Evolutionary conservation across 2,888 invertebrate genomes (phyloP), one percentile per base, ranked within the genome.

Genomic region (Ctenicera cuprea): DNA sequence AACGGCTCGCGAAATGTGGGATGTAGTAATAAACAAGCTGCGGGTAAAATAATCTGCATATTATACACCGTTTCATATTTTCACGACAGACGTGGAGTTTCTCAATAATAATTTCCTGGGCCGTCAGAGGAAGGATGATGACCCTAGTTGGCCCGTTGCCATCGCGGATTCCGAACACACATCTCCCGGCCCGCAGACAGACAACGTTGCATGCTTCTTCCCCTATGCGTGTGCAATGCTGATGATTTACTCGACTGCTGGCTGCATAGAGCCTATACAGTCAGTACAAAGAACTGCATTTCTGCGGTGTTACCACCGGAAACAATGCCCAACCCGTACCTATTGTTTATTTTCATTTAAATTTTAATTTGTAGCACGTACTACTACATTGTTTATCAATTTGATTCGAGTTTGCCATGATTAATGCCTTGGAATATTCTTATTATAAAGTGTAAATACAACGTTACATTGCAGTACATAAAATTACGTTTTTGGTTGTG

Each of bases 221-320:
- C 61, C 64, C 59, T 26, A 68, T 72, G 72, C 76, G 75, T 72
- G 73, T 70, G 75, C 73, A 78, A 78, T 75, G 73, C 71, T 74
- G 74, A 67, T 63, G 68, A 69, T 73, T 64, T 69, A 64, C 38
- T 64, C 48, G 63, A 63, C 41, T 61, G 48, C 52, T 63, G 69
- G 52, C 30, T 59, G 41, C 52, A 43, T 48, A 54, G 8, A 9
- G 30, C 59, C 50, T 16, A 8, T 2, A 14, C 26, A n/a, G n/a
- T n/a, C 16, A 30, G n/a, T 50, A 61, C 18, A 66, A 66, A 66
- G 66, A 54, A 43, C 18, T 48, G 63, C 62, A 71, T 65, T 70
- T 64, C 70, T 71, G 64, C 64, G 64, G 64, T 38, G 64, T 22
- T 65, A 71, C 62, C 50, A 43, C 66, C 66, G 72, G 72, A 72